Conservation (phyloP, 2,797 vertebrate species). For the Tamandua tetradactyla region DNA sequence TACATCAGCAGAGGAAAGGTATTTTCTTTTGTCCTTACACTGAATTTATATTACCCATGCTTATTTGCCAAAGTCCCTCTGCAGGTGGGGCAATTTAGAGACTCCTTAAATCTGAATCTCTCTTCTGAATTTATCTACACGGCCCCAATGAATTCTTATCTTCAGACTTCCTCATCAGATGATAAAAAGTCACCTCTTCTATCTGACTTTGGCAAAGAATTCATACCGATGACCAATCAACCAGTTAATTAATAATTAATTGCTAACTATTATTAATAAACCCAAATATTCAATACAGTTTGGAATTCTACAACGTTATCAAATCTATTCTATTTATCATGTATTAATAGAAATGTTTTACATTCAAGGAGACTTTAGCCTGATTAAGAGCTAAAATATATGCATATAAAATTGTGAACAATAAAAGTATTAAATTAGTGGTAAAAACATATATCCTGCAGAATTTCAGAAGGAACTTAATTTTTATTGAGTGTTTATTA, state of each 20-base stretch:
- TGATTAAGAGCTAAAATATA: not conserved
- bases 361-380: not conserved
- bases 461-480: constrained; percentile 52
- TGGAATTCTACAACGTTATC: not conserved
- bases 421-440: constrained; percentile 1
- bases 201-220: not conserved
- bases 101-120: not conserved
- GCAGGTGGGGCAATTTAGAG: not conserved
- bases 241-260: not conserved
- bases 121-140: too few species aligned
- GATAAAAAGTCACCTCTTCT: not conserved
- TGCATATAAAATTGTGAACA: not conserved
- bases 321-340: not conserved
- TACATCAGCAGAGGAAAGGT: not conserved
- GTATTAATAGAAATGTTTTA: not conserved
- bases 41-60: not conserved
- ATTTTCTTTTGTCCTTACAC: not conserved
- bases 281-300: not conserved
- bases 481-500: constrained; percentile 73
- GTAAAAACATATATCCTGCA: not conserved
- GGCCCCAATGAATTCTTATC: not conserved
- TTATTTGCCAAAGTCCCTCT: not conserved
- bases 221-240: not conserved
- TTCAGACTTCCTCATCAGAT: not conserved
- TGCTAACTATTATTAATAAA: not conserved